Evolutionary conservation across 2,888 invertebrate species (phyloP), one percentile per base, ranked within the genome.

Genomic region (Biston betularia): DNA sequence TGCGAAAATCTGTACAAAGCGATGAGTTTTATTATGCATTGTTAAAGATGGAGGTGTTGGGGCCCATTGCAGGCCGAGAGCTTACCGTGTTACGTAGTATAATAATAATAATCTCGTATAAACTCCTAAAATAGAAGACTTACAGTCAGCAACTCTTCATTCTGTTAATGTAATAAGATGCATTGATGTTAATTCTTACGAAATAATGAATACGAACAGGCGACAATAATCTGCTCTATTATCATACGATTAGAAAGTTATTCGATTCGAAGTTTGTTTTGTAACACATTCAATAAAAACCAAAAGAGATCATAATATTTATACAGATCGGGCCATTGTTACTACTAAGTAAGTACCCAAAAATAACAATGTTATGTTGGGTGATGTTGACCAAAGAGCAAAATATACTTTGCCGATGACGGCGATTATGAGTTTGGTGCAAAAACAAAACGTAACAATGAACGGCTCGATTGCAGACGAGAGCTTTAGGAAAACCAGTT

Each of bases 201-300:
- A 56, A 14, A 24, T 9, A 38, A 48, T 40, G 24, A 48, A 35
- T 48, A 58, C 8, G n/a, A 54, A 42, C 12, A 8, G 38, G 38
- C 15, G 15, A 56, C 34, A 34, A 44, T 11, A 56, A 42, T 49
- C 8, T 40, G 49, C 49, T 49, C 40, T 49, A 49, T 58, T 40
- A 58, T 58, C 58, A 58, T 58, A 49, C 15, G 48, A 58, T 58
- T 58, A 58, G 58, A 58, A 58, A 58, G 58, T 40, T 49, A 58
- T 58, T 42, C n/a, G 33, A 49, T 48, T 49, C 24, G n/a, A 33
- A 24, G 40, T 49, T 46, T 46, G 33, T 38, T 58, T 57, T 45
- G 45, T 45, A 46, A 57, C 38, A 57, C 15, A 48, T 35, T 48
- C 34, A 15, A 48, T 34, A 15, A 38, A 46, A 48, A 48, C 38